Conservation (phyloP, 2,888 invertebrate species). For the Phymatocera aterrima region DNA sequence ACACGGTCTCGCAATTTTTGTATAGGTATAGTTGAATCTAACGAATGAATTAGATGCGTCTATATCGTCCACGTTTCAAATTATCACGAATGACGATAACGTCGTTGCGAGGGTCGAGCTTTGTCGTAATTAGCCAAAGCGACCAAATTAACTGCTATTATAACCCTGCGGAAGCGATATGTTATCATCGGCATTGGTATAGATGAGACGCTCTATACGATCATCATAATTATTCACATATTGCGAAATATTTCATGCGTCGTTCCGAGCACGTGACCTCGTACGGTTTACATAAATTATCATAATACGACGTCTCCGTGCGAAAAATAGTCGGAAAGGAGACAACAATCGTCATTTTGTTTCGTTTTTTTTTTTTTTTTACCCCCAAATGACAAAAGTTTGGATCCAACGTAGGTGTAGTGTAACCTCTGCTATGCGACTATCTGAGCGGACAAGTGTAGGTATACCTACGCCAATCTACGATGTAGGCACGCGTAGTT, state of each 20-base stretch:
- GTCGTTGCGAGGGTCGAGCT: no score
- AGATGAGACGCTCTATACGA: neutral
- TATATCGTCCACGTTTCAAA: no score
- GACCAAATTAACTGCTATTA: no score
- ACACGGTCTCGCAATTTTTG: no score
- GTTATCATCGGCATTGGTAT: no score
- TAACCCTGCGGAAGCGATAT: no score
- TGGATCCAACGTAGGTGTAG: slow-evolving; percentile 21
- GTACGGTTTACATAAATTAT: slow-evolving; percentile 45
- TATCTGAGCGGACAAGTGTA: neutral
- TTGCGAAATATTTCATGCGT: slow-evolving; percentile 34
- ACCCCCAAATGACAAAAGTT: neutral
- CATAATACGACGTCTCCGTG: slow-evolving; percentile 25
- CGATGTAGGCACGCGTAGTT: neutral
- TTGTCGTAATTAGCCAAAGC: no score
- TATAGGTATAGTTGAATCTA: no score
- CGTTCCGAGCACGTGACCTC: slow-evolving; percentile 28
- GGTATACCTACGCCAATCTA: neutral
- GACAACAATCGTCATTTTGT: slow-evolving; percentile 33
- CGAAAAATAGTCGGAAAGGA: slow-evolving; percentile 28
- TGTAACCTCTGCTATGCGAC: no score
- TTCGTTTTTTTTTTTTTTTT: no score
- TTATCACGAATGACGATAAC: no score
- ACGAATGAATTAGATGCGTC: no score
- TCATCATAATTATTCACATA: neutral